A percentile compares a stretch with the other conserved stretches of the same genome.
phyloP scores from a whole-genome alignment of 2,797 vertebrate species.

The Amblyopsis hoosieri region DNA sequence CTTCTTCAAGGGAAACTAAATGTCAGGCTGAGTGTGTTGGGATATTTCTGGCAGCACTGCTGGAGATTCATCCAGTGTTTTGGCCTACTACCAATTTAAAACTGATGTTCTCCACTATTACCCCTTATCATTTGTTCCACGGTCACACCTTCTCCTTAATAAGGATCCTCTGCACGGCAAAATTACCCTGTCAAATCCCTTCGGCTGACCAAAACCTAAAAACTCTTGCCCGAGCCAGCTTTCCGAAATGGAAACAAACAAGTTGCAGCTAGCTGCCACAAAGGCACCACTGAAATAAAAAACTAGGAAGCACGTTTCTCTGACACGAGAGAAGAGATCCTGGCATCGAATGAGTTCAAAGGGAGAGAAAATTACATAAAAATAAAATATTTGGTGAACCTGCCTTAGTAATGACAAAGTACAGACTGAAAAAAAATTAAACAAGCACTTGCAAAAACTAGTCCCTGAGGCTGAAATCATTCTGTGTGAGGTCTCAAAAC shows the following conservation, averaged over 20 bases:
- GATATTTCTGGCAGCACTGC: conserved; percentile 55
- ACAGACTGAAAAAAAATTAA: neutral
- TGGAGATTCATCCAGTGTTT: conserved; percentile 58
- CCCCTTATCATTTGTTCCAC: conserved; percentile 49
- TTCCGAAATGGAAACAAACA: conserved; percentile 25
- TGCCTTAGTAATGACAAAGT: neutral
- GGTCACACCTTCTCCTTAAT: conserved; percentile 13
- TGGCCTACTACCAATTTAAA: conserved; percentile 47
- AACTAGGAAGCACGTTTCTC: conserved; percentile 14
- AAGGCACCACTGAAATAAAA: neutral
- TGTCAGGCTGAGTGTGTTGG: conserved; percentile 54
- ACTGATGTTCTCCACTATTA: conserved; percentile 53
- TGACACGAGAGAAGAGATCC: conserved; percentile 11
- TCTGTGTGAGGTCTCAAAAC: conserved; percentile 26
- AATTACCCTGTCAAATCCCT: conserved; percentile 26
- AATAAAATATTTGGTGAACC: neutral
- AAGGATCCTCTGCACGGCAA: conserved; percentile 19
- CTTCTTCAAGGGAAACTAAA: conserved; percentile 45
- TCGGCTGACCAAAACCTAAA: conserved; percentile 23
- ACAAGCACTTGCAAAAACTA: neutral
- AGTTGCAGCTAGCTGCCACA: conserved; percentile 5
- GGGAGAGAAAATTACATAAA: conserved; percentile 13
- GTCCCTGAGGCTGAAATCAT: neutral
- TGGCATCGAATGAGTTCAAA: neutral
- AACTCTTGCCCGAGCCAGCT: conserved; percentile 4